Percentiles rank a stretch among this genome's conserved stretches.
Conservation (phyloP, 2,888 invertebrate genomes). For the Drosophila barbarae region DNA sequence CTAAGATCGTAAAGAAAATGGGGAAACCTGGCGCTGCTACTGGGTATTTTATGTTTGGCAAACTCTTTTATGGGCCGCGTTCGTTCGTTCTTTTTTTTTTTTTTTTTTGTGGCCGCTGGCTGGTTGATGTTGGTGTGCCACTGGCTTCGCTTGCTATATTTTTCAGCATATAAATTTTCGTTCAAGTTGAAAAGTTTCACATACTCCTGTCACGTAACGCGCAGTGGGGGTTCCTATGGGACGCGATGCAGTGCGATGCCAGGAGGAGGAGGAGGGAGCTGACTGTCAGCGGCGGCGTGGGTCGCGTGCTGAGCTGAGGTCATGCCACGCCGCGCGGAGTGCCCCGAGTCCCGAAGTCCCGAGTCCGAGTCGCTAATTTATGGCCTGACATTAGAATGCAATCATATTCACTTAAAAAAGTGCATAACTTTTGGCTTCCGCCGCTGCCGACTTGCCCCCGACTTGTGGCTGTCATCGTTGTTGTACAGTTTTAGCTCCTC, state of each 20-base stretch:
- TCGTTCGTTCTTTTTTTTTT: neutral
- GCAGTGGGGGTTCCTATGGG: slow-evolving; percentile 16
- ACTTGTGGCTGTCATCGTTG: slow-evolving; percentile 29
- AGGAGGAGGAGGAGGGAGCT: neutral
- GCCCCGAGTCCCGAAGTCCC: slow-evolving; percentile 1
- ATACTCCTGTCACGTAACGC: slow-evolving; percentile 68
- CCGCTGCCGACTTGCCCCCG: slow-evolving; percentile 8
- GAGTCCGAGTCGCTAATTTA: slow-evolving; percentile 61
- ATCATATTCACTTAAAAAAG: slow-evolving; percentile 71
- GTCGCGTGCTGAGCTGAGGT: slow-evolving; percentile 33
- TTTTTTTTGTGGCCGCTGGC: slow-evolving; percentile 11
- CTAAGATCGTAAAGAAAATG: slow-evolving; percentile 11
- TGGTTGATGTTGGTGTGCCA: slow-evolving; percentile 14
- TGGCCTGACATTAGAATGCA: slow-evolving; percentile 71
- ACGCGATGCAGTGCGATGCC: neutral
- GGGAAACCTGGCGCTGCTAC: slow-evolving; percentile 8
- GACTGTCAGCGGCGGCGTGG: slow-evolving; percentile 38
- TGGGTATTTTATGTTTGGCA: slow-evolving; percentile 31
- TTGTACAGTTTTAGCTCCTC: neutral
- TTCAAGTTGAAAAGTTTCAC: slow-evolving; percentile 71
- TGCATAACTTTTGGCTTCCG: slow-evolving; percentile 62
- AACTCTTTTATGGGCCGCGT: slow-evolving; percentile 22
- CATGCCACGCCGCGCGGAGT: slow-evolving; percentile 23
- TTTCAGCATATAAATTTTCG: slow-evolving; percentile 68
- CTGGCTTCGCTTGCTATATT: slow-evolving; percentile 40